Evolutionary conservation across 2,797 vertebrate genomes (phyloP).

Genomic region (Crypturellus tataupa): DNA sequence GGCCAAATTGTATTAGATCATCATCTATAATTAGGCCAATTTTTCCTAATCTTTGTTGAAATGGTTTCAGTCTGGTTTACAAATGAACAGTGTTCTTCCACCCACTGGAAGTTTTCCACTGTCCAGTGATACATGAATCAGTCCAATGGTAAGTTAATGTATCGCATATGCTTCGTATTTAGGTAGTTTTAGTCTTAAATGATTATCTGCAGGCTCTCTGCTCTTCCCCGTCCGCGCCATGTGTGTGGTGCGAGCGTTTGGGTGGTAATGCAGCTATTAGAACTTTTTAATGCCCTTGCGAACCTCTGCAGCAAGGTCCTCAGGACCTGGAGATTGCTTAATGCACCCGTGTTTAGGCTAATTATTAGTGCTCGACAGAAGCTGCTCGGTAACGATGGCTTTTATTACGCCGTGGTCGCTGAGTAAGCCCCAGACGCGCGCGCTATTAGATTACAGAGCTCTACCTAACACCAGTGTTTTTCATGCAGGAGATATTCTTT

Average conservation of each 20-base stretch:
- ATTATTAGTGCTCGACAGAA: slow-evolving; percentile 61
- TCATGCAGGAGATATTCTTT: slow-evolving; percentile 51
- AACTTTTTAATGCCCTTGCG: slow-evolving; percentile 62
- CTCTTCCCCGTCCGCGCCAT: neutral
- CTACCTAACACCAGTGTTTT: slow-evolving; percentile 63
- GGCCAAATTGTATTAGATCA: slow-evolving; percentile 44
- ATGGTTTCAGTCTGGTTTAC: slow-evolving; percentile 45
- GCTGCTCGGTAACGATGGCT: slow-evolving; percentile 21
- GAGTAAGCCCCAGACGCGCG: slow-evolving; percentile 52
- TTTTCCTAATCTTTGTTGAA: slow-evolving; percentile 64
- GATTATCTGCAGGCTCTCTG: slow-evolving; percentile 1
- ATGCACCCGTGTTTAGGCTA: slow-evolving; percentile 63
- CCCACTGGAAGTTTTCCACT: slow-evolving; percentile 7
- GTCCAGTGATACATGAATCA: neutral
- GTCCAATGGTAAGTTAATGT: slow-evolving; percentile 23
- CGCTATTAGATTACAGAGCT: slow-evolving; percentile 73
- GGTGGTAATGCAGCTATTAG: slow-evolving; percentile 40
- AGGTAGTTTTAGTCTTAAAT: slow-evolving; percentile 29
- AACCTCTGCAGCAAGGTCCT: slow-evolving; percentile 47
- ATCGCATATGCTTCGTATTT: slow-evolving; percentile 38
- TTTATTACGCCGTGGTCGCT: slow-evolving; percentile 62
- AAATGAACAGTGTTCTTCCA: neutral
- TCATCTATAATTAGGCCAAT: slow-evolving; percentile 46
- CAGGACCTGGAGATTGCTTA: slow-evolving; percentile 31
- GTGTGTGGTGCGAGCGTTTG: neutral